phyloP scores from a whole-genome alignment of 2,888 invertebrate species.

The Sycophila texana region DNA sequence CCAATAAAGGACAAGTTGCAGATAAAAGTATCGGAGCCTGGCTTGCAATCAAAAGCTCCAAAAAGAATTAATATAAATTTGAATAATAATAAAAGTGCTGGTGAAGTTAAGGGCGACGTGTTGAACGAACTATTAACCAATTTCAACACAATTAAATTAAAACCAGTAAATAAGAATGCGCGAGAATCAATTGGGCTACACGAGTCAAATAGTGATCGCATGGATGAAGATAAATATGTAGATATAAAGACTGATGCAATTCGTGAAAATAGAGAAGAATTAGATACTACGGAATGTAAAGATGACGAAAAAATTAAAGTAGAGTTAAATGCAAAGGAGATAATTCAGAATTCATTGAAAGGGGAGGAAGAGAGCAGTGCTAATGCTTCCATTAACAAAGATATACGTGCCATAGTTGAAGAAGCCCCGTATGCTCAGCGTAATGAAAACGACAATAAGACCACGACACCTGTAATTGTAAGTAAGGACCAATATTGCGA shows the following conservation, averaged over 20 bases:
- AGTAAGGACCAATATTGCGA: conserved; percentile 71
- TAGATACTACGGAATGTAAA: background rate
- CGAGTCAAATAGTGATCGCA: conserved; percentile 44
- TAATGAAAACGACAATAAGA: conserved; percentile 73
- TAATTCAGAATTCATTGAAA: background rate
- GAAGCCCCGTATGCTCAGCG: conserved; percentile 61
- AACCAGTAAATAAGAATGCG: conserved; percentile 58
- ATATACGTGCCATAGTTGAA: conserved; percentile 71
- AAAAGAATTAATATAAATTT: conserved; percentile 5
- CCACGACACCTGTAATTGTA: conserved; percentile 71
- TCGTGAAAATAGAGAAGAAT: conserved; percentile 35
- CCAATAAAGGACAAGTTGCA: conserved; percentile 7
- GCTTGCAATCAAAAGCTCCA: conserved; percentile 12
- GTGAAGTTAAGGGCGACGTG: conserved; percentile 67
- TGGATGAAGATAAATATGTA: conserved; percentile 7
- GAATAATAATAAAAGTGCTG: conserved; percentile 56
- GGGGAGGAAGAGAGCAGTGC: background rate
- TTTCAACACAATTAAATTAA: conserved; percentile 69
- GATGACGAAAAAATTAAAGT: background rate
- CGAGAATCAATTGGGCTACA: conserved; percentile 15
- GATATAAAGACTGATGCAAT: conserved; percentile 30
- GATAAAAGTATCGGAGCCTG: conserved; percentile 39
- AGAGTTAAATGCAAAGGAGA: background rate
- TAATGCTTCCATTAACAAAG: conserved; percentile 5
- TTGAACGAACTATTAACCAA: conserved; percentile 70